Evolutionary conservation across 2,113 vertebrate species (phyloP), one percentile per base, ranked within the genome.

Genomic region (Typhlomys cinereus): DNA sequence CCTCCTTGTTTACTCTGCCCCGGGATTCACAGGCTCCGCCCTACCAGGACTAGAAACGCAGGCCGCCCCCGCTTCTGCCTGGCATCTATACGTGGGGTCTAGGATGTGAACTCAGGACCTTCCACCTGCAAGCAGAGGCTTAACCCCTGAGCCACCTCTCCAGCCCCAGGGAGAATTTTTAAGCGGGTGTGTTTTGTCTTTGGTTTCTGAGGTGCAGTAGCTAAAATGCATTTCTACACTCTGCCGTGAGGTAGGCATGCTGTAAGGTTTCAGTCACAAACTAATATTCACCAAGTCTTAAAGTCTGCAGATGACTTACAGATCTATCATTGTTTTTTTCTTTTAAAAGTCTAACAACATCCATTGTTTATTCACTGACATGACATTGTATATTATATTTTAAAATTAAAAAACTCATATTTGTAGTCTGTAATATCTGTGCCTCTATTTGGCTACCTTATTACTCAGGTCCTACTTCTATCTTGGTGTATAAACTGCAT

Each of bases 171-270:
- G 44, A 69, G 34, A 41, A 57, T 12, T 81, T n/a, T 25, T 1
- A 2, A 13, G 50, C 76, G 27, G n/a, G 7, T 1, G 14, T 11
- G 23, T 84, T 87, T 84, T 87, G 52, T 50, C 23, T 31, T 31
- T 21, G 52, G 25, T 76, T 64, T 41, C 39, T 34, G 1, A 14
- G 12, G 0, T 54, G 13, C 14, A 20, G 57, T 36, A 41, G 23
- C 39, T 29, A 20, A n/a, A 44, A 7, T 36, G 50, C 7, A 23
- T 36, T 52, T 8, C 50, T 44, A 0, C 2, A 9, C 6, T 81
- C 50, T 88, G 0, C 12, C 10, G 0, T 14, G 25, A 9, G 46
- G 41, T 27, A 7, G 12, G 6, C n/a, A 21, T 41, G 17, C 36
- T n/a, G 11, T 34, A 31, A 0, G 67, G 46, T 31, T 85, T 41